Conservation (phyloP, 2,888 invertebrate species). For the Hoplodrina blanda region DNA sequence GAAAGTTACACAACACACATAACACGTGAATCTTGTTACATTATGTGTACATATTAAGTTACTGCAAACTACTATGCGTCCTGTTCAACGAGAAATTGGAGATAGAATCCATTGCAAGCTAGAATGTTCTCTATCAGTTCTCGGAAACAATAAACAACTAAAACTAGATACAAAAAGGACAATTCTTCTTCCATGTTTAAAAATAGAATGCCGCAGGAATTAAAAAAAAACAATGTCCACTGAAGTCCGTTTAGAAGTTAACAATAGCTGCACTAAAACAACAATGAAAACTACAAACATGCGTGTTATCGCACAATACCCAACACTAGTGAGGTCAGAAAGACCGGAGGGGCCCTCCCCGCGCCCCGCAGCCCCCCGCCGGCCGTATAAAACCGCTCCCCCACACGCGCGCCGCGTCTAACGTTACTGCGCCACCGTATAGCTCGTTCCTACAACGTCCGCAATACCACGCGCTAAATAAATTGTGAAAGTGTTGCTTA, state of each 20-base stretch:
- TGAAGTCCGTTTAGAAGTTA: slow-evolving; percentile 35
- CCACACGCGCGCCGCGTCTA: slow-evolving; percentile 88
- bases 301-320: slow-evolving; percentile 65
- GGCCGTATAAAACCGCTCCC: slow-evolving; percentile 77
- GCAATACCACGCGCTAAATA: slow-evolving; percentile 82
- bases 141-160: slow-evolving; percentile 7
- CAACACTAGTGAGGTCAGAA: slow-evolving; percentile 83
- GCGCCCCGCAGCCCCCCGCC: slow-evolving; percentile 67
- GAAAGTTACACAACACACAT: slow-evolving; percentile 13
- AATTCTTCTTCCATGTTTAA: slow-evolving; percentile 13
- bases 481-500: slow-evolving; percentile 89
- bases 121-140: slow-evolving; percentile 23
- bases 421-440: slow-evolving; percentile 81
- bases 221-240: slow-evolving; percentile 29
- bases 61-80: slow-evolving; percentile 26
- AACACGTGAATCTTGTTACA: slow-evolving; percentile 37
- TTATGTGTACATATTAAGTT: slow-evolving; percentile 45
- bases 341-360: slow-evolving; percentile 68
- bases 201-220: slow-evolving; percentile 13
- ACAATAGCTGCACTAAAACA: slow-evolving; percentile 54
- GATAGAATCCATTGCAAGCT: slow-evolving; percentile 10
- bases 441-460: slow-evolving; percentile 73
- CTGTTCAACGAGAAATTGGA: slow-evolving; percentile 39
- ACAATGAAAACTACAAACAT: slow-evolving; percentile 55
- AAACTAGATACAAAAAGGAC: slow-evolving; percentile 11